phyloP scores from a whole-genome alignment of 2,797 vertebrate species.

The Zalophus californianus region DNA sequence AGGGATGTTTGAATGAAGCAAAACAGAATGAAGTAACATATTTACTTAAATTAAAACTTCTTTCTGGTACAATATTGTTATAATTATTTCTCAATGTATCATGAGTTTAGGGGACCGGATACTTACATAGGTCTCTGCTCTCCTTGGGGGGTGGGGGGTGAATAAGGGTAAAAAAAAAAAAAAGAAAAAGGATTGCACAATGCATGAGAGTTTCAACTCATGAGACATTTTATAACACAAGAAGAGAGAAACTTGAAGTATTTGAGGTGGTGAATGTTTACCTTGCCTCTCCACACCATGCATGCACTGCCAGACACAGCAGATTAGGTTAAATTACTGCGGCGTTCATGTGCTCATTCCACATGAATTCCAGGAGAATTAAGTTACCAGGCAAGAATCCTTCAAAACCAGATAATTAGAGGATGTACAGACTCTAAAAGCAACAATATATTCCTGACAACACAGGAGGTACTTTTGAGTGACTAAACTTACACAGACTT shows the following conservation, averaged over 20 bases:
- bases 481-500: neutral
- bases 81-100: neutral
- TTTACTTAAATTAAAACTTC: neutral
- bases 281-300: too few species aligned
- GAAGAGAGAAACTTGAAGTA: neutral
- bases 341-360: neutral
- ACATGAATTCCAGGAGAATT: neutral
- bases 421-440: neutral
- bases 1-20: neutral
- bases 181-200: neutral
- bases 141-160: neutral
- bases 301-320: neutral
- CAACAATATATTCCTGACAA: neutral
- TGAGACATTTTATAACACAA: neutral
- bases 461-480: neutral
- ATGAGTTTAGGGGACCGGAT: neutral
- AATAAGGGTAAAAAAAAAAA: neutral
- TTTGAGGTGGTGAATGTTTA: neutral
- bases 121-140: neutral
- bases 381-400: neutral
- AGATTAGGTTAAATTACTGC: neutral
- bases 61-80: neutral
- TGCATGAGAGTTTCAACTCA: neutral
- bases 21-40: neutral
- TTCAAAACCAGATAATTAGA: conserved; percentile 1